These are phyloP conservation scores for Coturnix japonica DNA, from an alignment of 2,113 vertebrate species.

Conservation along the genomic window DNA sequence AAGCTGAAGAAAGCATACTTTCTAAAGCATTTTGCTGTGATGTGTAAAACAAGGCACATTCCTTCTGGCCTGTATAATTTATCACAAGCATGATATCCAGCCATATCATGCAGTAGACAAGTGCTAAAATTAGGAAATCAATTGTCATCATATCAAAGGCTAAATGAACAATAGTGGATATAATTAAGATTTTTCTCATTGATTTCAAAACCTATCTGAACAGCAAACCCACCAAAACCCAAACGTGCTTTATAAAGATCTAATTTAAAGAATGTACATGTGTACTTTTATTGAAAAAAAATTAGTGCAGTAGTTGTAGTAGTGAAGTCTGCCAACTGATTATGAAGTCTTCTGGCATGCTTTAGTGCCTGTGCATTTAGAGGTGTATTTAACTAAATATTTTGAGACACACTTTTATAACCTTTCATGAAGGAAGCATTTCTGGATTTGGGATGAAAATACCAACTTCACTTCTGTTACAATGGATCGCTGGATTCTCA, in stretches of 20 bases:
- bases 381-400: neutral
- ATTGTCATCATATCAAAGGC: neutral
- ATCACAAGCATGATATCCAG: neutral
- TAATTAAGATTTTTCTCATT: neutral
- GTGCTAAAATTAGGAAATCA: neutral
- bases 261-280: neutral
- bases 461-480: neutral
- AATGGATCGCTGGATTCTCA: neutral
- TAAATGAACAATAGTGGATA: neutral
- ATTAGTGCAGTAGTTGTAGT: neutral
- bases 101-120: neutral
- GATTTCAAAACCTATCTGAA: neutral
- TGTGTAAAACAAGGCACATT: neutral
- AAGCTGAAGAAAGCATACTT: neutral
- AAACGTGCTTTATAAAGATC: neutral
- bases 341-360: neutral
- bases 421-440: neutral
- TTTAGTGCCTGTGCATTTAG: neutral
- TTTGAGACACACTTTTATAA: neutral
- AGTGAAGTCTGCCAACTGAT: neutral
- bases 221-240: neutral
- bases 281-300: neutral
- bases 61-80: neutral
- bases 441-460: neutral
- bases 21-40: neutral